phyloP scores from a whole-genome alignment of 2,113 vertebrate genomes.

The Ramphastos sulfuratus region DNA sequence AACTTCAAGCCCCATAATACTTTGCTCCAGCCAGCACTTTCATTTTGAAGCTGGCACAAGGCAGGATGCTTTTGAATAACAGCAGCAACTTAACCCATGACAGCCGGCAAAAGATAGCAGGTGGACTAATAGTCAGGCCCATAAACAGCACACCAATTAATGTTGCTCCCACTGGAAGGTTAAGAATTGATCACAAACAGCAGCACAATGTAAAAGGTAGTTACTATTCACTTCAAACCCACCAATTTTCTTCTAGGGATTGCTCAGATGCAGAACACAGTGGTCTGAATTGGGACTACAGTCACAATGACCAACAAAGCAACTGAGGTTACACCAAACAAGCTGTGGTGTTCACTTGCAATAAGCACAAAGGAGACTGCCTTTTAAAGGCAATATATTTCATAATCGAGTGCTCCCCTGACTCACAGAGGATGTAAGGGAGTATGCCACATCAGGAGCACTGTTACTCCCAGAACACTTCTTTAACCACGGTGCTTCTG shows the following conservation, averaged over 20 bases:
- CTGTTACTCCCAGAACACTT: neutral
- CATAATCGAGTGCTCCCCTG: neutral
- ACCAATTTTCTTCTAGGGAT: neutral
- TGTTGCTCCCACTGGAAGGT: neutral
- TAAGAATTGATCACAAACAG: neutral
- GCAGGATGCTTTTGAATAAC: no score
- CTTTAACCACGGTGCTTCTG: neutral
- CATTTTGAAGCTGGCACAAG: no score
- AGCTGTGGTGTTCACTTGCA: neutral
- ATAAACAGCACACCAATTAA: neutral
- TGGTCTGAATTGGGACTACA: neutral
- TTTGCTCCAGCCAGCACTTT: no score
- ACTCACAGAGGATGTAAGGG: neutral
- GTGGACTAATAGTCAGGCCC: neutral
- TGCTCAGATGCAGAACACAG: neutral
- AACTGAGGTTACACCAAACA: neutral
- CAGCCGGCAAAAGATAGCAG: neutral
- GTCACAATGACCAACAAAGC: neutral
- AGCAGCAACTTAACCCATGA: no score
- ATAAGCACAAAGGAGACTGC: neutral
- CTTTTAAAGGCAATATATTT: neutral
- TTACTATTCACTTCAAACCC: neutral
- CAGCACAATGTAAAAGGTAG: neutral
- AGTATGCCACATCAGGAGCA: neutral
- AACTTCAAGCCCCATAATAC: no score